Evolutionary conservation across 2,113 vertebrate species (phyloP), one percentile per base, ranked within the genome.

Genomic region (Etia nguti): DNA sequence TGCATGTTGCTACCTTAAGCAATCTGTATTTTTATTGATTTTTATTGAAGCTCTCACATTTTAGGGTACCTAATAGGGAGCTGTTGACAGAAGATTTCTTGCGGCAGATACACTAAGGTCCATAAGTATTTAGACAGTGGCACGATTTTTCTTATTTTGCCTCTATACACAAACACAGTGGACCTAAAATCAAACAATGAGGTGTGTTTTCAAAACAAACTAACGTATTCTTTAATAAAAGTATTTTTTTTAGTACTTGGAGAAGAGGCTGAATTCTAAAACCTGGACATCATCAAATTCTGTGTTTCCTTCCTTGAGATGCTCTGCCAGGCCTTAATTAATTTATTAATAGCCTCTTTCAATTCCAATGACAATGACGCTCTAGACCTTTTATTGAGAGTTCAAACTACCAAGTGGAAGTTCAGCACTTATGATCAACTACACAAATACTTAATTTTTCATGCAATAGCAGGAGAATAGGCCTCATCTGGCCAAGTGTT

Each of bases 1-100:
- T 50, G 73, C 81, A 92, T 89, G 60, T 10, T 36, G 48, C 41
- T 55, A 79, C 85, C 90, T 90, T 80, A 86, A 90, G 65, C 75
- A 85, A 88, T 89, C 31, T 52, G 13, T 50, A 29, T 84, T 90
- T 82, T 84, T 84, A 90, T 86, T 77, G 77, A 80, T 88, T 89
- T 81, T 18, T 41, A 26, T 92, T 62, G 87, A 91, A 85, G 86
- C 73, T 12, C 20, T 16, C 12, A 56, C 43, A 60, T 92, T 85
- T 73, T 60, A 50, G 83, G 12, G 52, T 20, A 43, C 20, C 79
- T 59, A 88, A 83, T 9, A 79, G 70, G 22, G 31, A 81, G 68
- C 12, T 16, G 46, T 82, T 48, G 36, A 56, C 77, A 31, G 26
- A 82, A 79, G 8, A 54, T 81, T 73, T 68, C 29, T 80, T 6